Conservation (phyloP, 2,113 vertebrate species). For the Probosciger aterrimus region DNA sequence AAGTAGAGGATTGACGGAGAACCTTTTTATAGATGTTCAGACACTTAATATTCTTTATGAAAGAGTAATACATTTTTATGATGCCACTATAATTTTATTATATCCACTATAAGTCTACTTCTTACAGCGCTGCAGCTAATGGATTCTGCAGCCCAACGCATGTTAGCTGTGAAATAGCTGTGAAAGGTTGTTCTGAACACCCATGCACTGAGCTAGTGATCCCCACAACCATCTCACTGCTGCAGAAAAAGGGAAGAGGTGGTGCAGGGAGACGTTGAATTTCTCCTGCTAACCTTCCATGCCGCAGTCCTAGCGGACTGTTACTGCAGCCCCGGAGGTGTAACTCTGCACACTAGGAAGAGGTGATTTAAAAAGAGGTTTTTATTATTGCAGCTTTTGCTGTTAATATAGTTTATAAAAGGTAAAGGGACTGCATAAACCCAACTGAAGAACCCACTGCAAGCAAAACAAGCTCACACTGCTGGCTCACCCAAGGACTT, state of each 20-base stretch:
- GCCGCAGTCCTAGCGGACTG: not conserved
- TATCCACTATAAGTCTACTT: not conserved
- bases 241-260: not conserved
- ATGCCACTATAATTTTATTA: conserved; percentile 38
- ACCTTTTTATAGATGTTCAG: not conserved
- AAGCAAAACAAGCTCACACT: not conserved
- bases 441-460: not conserved
- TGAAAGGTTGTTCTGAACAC: not conserved
- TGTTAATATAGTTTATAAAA: not conserved
- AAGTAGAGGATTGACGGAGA: not conserved
- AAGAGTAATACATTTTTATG: conserved; percentile 24
- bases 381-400: not conserved
- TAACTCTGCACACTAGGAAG: not conserved
- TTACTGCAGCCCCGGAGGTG: not conserved
- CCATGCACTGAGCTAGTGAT: not conserved
- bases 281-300: not conserved
- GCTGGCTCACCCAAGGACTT: not conserved
- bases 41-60: not conserved
- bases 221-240: not conserved
- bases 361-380: not conserved
- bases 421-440: not conserved
- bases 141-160: not conserved
- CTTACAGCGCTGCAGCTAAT: not conserved
- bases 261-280: not conserved
- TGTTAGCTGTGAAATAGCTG: not conserved